Conservation (phyloP, 2,888 invertebrate species). For the Philonicus albiceps region DNA sequence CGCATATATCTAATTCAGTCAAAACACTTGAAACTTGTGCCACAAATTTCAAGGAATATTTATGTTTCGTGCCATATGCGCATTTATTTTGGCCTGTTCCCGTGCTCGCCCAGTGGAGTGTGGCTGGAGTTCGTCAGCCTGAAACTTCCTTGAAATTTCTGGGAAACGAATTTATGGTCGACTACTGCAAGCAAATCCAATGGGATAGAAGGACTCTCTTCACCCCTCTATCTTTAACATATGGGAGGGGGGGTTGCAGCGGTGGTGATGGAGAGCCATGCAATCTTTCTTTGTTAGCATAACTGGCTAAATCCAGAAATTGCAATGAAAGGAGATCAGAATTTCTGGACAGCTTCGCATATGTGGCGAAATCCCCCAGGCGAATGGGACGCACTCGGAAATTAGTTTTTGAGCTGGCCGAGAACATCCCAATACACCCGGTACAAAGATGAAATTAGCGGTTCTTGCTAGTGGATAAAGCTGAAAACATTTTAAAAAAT, state of each 20-base stretch:
- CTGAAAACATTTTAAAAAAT: too few relatives aligned
- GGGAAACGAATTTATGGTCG: background rate
- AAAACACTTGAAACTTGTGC: background rate
- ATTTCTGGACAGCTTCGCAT: background rate
- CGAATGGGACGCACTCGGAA: constrained; percentile 41
- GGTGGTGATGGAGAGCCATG: background rate
- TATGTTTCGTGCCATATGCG: constrained; percentile 17
- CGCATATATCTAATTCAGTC: constrained; percentile 3
- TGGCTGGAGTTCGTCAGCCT: background rate
- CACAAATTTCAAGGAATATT: constrained; percentile 5
- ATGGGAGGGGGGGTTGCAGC: background rate
- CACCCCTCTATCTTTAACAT: background rate
- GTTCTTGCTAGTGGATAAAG: too few relatives aligned
- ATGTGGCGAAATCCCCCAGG: background rate
- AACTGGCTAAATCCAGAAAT: background rate
- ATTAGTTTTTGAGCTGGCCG: constrained; percentile 20
- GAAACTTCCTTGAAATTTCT: background rate
- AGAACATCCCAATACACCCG: background rate
- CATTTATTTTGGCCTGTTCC: background rate
- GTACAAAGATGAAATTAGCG: too few relatives aligned
- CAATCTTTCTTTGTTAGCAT: background rate
- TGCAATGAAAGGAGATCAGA: background rate
- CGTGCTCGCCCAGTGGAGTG: background rate
- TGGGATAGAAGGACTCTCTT: background rate
- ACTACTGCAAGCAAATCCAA: background rate